phyloP scores from a whole-genome alignment of 2,888 invertebrate genomes.

The Drosophila flavopinicola region DNA sequence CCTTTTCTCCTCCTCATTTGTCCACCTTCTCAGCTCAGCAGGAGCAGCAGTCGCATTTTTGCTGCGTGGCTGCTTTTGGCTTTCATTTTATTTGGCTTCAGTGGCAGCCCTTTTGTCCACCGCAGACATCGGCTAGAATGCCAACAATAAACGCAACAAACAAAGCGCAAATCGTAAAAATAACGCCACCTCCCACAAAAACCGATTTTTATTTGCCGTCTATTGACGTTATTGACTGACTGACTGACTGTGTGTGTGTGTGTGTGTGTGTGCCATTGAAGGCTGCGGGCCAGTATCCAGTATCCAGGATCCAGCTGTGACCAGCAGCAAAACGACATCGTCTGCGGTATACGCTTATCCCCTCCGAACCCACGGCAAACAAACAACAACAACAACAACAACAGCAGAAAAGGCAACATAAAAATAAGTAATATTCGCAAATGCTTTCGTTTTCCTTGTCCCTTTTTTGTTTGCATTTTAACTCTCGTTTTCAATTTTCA shows the following conservation, averaged over 20 bases:
- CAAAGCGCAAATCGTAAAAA: conserved; percentile 67
- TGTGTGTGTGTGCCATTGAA: conserved; percentile 6
- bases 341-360: conserved; percentile 20
- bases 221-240: conserved; percentile 77
- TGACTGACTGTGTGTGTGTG: conserved; percentile 1
- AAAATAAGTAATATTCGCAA: conserved; percentile 69
- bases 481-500: conserved; percentile 78
- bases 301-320: conserved; percentile 59
- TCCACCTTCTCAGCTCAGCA: conserved; percentile 25
- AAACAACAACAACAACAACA: too few species aligned
- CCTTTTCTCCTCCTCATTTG: background rate
- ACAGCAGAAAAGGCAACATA: conserved; percentile 44
- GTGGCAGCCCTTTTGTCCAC: conserved; percentile 52
- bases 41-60: too few species aligned
- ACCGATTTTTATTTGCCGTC: conserved; percentile 73
- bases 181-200: conserved; percentile 42
- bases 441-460: conserved; percentile 39
- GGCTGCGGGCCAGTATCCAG: conserved; percentile 18
- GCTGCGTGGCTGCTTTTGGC: conserved; percentile 74
- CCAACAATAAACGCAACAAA: conserved; percentile 62
- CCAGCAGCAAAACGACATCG: conserved; percentile 45
- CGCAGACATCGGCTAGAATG: conserved; percentile 58
- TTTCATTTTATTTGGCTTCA: conserved; percentile 57
- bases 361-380: background rate
- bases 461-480: conserved; percentile 51